phyloP scores from a whole-genome alignment of 2,888 invertebrate genomes.

The Neoitamus cyanurus region DNA sequence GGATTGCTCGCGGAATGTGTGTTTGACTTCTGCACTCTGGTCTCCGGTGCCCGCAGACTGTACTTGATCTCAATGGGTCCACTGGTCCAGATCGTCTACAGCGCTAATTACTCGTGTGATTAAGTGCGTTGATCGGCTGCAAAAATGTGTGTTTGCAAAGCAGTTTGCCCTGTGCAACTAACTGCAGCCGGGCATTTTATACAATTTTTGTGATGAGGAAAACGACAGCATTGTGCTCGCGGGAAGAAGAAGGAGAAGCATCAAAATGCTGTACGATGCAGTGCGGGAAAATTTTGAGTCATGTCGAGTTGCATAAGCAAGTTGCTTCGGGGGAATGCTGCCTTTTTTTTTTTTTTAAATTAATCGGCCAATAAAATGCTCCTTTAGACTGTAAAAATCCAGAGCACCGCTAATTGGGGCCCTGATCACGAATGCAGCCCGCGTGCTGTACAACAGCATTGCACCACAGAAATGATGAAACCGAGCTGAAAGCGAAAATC shows the following conservation, averaged over 20 bases:
- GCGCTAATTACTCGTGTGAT: slow-evolving; percentile 33
- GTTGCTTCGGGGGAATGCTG: background rate
- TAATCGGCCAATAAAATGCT: background rate
- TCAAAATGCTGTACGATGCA: background rate
- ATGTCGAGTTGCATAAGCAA: background rate
- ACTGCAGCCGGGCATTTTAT: background rate
- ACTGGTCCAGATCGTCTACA: slow-evolving; percentile 26
- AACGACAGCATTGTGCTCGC: background rate
- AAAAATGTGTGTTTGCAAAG: slow-evolving; percentile 19
- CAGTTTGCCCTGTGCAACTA: background rate
- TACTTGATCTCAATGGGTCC: slow-evolving; percentile 25
- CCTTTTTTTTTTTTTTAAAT: background rate
- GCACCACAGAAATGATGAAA: background rate
- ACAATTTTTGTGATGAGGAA: background rate
- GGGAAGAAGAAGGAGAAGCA: background rate
- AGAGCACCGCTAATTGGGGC: background rate
- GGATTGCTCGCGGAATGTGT: slow-evolving; percentile 23
- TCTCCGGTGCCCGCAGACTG: background rate
- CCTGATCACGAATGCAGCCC: background rate
- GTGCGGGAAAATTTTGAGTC: background rate
- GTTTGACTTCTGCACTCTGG: slow-evolving; percentile 23
- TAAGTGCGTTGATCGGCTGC: slow-evolving; percentile 24
- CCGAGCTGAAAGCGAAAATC: background rate
- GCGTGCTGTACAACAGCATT: background rate
- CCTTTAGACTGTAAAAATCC: background rate